Percentiles rank a stretch among this genome's conserved stretches.
These are phyloP conservation scores for Ceyx margarethae DNA, from an alignment of 2,113 vertebrate genomes.

Conservation along the genomic window DNA sequence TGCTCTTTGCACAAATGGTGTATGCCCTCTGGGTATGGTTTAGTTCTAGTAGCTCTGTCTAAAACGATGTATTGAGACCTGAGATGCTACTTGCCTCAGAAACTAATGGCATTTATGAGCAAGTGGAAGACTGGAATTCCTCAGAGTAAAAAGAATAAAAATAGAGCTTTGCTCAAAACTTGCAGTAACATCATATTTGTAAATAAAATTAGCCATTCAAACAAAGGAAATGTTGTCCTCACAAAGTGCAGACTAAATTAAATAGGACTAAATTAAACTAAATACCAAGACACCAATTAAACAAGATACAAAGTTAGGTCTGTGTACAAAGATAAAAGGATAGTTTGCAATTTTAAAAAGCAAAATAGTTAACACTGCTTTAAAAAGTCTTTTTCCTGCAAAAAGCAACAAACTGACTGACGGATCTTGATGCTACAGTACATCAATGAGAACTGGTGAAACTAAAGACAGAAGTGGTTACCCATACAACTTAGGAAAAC, in stretches of 20 bases:
- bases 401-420: background rate
- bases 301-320: background rate
- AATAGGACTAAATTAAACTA: background rate
- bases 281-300: background rate
- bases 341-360: background rate
- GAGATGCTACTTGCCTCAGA: slow-evolving; percentile 1
- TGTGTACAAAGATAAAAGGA: background rate
- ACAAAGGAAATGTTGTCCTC: background rate
- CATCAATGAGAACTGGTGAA: background rate
- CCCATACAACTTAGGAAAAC: background rate
- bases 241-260: background rate
- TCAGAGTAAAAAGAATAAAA: background rate
- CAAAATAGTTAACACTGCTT: background rate
- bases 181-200: background rate
- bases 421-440: background rate
- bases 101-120: background rate
- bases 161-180: background rate
- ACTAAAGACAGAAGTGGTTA: background rate
- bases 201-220: slow-evolving; percentile 1
- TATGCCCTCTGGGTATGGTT: background rate
- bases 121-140: background rate
- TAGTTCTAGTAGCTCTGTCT: slow-evolving; percentile 9
- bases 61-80: background rate
- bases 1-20: background rate
- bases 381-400: background rate